Evolutionary conservation across 2,888 invertebrate genomes (phyloP).

Genomic region (Galeopsomyia nigrocyanea): DNA sequence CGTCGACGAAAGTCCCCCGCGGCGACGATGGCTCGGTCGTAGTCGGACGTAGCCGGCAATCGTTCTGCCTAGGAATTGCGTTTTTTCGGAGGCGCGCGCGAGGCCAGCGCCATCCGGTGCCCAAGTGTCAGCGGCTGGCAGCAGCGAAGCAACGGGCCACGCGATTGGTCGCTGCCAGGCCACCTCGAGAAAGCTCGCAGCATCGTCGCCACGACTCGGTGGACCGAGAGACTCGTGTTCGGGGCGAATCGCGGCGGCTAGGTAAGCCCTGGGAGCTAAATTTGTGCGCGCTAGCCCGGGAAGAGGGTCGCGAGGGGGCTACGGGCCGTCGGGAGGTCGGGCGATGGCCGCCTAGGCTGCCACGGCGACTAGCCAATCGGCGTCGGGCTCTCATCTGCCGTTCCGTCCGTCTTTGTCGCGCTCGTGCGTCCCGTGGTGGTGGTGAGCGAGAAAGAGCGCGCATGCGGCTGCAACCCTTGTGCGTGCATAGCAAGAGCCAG

Average conservation of each 20-base stretch:
- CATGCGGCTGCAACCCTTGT: not conserved
- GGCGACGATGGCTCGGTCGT: not conserved
- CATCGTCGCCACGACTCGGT: not conserved
- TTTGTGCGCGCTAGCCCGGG: too few relatives aligned
- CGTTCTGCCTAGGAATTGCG: conserved; percentile 56
- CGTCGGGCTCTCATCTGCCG: conserved; percentile 8
- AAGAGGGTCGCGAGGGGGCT: too few relatives aligned
- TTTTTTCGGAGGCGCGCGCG: conserved; percentile 55
- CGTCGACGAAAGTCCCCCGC: not conserved
- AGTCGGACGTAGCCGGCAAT: not conserved
- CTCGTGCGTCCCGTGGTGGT: conserved; percentile 27
- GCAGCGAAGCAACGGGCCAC: conserved; percentile 44
- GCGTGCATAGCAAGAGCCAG: not conserved
- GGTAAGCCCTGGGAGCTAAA: not conserved
- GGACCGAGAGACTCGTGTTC: not conserved
- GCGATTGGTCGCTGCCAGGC: conserved; percentile 59
- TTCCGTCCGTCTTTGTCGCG: not conserved
- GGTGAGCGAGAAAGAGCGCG: conserved; percentile 13
- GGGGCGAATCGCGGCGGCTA: not conserved
- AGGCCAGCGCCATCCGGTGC: conserved; percentile 63
- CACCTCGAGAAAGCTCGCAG: conserved; percentile 2
- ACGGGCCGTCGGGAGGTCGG: not conserved
- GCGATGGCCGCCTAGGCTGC: not conserved
- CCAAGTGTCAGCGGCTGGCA: conserved; percentile 26
- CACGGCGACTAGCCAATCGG: conserved; percentile 19